Evolutionary conservation across 2,113 vertebrate species (phyloP).

Genomic region (Leucopsar rothschildi): DNA sequence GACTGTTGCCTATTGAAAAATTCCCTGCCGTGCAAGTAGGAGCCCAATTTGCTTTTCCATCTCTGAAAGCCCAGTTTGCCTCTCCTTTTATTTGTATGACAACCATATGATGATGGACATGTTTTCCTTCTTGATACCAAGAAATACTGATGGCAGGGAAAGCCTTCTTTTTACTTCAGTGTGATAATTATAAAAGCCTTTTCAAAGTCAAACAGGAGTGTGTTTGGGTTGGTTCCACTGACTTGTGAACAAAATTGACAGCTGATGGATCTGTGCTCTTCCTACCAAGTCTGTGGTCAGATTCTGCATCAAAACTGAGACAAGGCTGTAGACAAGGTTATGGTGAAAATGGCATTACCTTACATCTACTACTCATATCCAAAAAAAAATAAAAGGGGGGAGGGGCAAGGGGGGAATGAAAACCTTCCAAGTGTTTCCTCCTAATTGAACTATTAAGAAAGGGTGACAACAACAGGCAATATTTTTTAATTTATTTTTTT

Average conservation of each 20-base stretch:
- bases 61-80: background rate
- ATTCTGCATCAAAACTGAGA: background rate
- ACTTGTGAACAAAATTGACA: background rate
- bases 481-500: background rate
- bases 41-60: background rate
- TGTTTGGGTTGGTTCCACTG: background rate
- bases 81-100: background rate
- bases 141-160: background rate
- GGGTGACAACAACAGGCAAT: background rate
- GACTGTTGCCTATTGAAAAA: background rate
- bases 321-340: background rate
- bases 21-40: background rate
- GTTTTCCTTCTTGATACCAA: background rate
- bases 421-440: background rate
- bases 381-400: background rate
- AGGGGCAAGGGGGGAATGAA: rapidly evolving
- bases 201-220: background rate
- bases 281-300: background rate
- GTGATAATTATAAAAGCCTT: background rate
- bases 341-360: background rate
- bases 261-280: background rate
- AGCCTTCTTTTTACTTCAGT: background rate
- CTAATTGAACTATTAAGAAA: background rate
- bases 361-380: background rate
- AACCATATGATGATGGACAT: background rate